Percentiles rank a stretch among this genome's conserved stretches.
phyloP scores from a whole-genome alignment of 2,888 invertebrate genomes.

The Aquatica leii region DNA sequence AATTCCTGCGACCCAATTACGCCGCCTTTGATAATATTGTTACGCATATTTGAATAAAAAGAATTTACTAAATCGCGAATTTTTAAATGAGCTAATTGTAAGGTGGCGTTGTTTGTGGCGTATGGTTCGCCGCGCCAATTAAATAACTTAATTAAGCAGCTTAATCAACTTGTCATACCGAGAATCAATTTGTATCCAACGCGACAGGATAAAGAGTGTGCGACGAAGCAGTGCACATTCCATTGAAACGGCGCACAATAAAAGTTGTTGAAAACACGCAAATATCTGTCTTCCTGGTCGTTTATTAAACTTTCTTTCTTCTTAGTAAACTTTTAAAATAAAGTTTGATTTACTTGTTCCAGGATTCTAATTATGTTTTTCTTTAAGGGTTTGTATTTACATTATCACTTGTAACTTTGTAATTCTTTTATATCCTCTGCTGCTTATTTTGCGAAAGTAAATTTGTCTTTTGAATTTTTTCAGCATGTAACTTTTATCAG shows the following conservation, averaged over 20 bases:
- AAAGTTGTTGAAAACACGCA: conserved; percentile 43
- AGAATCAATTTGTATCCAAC: conserved; percentile 55
- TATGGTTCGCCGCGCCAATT: conserved; percentile 60
- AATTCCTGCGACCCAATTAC: conserved; percentile 10
- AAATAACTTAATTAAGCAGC: conserved; percentile 68
- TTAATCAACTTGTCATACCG: conserved; percentile 66
- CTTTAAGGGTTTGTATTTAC: conserved; percentile 53
- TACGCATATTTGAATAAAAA: background rate
- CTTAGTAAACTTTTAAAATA: conserved; percentile 43
- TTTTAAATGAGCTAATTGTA: background rate
- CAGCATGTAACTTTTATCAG: conserved; percentile 56
- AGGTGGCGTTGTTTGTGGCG: conserved; percentile 23
- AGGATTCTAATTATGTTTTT: conserved; percentile 59
- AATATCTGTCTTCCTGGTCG: conserved; percentile 42
- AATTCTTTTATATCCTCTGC: conserved; percentile 53
- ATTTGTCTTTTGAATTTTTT: conserved; percentile 58
- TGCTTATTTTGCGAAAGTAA: conserved; percentile 48
- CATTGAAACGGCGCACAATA: conserved; percentile 43
- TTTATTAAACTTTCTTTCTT: conserved; percentile 44
- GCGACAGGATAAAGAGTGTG: conserved; percentile 50
- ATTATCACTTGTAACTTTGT: conserved; percentile 53
- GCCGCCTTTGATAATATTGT: background rate
- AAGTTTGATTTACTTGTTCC: conserved; percentile 53
- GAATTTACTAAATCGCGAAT: background rate
- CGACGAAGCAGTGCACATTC: conserved; percentile 50